Conservation (phyloP, 2,888 invertebrate genomes). For the Parascotia fuliginaria region DNA sequence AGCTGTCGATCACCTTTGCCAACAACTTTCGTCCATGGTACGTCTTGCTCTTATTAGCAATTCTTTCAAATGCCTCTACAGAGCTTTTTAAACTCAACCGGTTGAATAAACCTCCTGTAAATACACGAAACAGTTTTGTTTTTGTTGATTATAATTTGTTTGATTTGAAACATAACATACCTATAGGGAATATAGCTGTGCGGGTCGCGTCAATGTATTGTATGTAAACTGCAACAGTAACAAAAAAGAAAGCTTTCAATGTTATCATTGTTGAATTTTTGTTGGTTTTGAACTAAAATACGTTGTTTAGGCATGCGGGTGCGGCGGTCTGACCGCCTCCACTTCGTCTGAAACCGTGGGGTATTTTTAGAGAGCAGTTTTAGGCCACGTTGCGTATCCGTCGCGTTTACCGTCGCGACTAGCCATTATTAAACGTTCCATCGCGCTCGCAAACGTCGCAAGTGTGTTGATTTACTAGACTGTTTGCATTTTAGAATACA, state of each 20-base stretch:
- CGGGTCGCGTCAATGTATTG: conserved; percentile 36
- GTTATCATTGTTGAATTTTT: conserved; percentile 47
- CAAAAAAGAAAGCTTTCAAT: conserved; percentile 44
- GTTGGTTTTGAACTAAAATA: conserved; percentile 40
- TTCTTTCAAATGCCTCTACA: conserved; percentile 58
- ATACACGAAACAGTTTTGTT: conserved; percentile 26
- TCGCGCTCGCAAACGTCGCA: conserved; percentile 2
- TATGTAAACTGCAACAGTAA: conserved; percentile 24
- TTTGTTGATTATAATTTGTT: conserved; percentile 9
- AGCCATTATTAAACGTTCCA: conserved; percentile 12
- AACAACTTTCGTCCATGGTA: conserved; percentile 61
- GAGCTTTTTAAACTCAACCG: conserved; percentile 55
- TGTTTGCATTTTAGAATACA: too few species aligned
- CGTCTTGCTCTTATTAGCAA: conserved; percentile 53
- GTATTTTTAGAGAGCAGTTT: conserved; percentile 84
- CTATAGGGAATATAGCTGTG: conserved; percentile 63
- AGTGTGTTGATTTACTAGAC: too few species aligned
- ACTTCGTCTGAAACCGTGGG: conserved; percentile 70
- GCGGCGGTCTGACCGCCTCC: conserved; percentile 62
- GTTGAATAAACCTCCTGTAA: conserved; percentile 83
- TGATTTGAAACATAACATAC: conserved; percentile 49
- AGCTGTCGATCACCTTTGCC: conserved; percentile 65
- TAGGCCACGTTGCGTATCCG: conserved; percentile 70
- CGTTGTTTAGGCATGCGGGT: conserved; percentile 58
- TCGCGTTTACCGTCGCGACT: conserved; percentile 35